Conservation (phyloP, 2,888 invertebrate genomes). For the Dynastes grantii region DNA sequence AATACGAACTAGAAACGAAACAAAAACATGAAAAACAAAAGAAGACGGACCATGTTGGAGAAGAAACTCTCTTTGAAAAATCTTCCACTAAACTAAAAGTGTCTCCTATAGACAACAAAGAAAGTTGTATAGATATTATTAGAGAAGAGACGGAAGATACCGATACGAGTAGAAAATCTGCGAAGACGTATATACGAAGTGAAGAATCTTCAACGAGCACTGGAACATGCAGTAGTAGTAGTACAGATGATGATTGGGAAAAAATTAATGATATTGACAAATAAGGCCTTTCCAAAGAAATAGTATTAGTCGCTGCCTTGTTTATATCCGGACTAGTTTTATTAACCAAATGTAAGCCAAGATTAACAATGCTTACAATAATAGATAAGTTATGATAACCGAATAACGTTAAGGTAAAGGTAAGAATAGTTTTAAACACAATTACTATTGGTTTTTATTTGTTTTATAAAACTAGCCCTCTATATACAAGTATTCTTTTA, state of each 20-base stretch:
- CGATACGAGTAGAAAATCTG: constrained; percentile 48
- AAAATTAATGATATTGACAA: constrained; percentile 65
- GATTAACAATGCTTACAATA: too few relatives aligned
- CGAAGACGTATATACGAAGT: constrained; percentile 21
- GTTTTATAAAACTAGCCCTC: background rate
- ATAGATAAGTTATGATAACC: too few relatives aligned
- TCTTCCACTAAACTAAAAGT: constrained; percentile 52
- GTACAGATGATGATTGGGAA: constrained; percentile 71
- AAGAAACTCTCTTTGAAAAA: constrained; percentile 60
- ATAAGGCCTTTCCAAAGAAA: constrained; percentile 20
- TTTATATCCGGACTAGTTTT: constrained; percentile 19
- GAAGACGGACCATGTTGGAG: constrained; percentile 61
- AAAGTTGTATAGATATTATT: constrained; percentile 58
- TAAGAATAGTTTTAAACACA: background rate
- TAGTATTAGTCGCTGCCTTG: background rate
- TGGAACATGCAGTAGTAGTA: constrained; percentile 62
- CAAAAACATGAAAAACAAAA: constrained; percentile 58
- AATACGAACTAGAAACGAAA: constrained; percentile 78
- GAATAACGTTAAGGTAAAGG: background rate
- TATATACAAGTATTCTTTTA: background rate
- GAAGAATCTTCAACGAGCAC: constrained; percentile 47
- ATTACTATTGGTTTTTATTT: background rate
- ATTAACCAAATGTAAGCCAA: background rate
- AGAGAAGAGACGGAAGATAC: constrained; percentile 46
- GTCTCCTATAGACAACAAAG: constrained; percentile 47